Evolutionary conservation across 2,113 vertebrate genomes (phyloP).

Genomic region (Phalacrocorax pelagicus): DNA sequence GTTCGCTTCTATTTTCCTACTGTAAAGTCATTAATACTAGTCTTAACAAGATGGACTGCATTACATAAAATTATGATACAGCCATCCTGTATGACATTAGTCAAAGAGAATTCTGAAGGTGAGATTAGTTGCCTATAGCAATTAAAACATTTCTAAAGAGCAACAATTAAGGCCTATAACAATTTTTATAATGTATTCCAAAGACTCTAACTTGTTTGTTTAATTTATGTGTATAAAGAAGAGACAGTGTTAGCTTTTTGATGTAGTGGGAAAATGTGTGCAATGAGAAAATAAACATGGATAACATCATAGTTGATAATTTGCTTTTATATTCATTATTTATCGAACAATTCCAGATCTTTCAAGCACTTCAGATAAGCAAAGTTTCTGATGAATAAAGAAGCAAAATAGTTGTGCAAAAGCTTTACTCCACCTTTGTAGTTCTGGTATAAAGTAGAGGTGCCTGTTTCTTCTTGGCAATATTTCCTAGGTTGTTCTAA

Average conservation of each 20-base stretch:
- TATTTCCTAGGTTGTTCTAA: neutral
- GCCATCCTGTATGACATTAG: rapidly evolving
- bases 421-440: neutral
- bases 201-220: neutral
- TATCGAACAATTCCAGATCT: neutral
- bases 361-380: neutral
- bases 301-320: neutral
- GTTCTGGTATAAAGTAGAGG: neutral
- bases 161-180: neutral
- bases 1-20: neutral
- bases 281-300: neutral
- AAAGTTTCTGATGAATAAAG: neutral
- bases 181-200: neutral
- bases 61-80: neutral
- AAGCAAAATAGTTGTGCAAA: neutral
- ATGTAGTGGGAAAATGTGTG: neutral
- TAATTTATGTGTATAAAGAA: neutral
- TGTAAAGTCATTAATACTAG: neutral
- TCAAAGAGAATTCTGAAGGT: neutral
- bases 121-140: neutral
- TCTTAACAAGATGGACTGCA: neutral
- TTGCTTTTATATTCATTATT: neutral
- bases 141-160: neutral
- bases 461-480: neutral
- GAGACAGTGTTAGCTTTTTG: neutral